Evolutionary conservation across 2,113 vertebrate species (phyloP), one percentile per base, ranked within the genome.

Genomic region (Myiopsitta monachus): DNA sequence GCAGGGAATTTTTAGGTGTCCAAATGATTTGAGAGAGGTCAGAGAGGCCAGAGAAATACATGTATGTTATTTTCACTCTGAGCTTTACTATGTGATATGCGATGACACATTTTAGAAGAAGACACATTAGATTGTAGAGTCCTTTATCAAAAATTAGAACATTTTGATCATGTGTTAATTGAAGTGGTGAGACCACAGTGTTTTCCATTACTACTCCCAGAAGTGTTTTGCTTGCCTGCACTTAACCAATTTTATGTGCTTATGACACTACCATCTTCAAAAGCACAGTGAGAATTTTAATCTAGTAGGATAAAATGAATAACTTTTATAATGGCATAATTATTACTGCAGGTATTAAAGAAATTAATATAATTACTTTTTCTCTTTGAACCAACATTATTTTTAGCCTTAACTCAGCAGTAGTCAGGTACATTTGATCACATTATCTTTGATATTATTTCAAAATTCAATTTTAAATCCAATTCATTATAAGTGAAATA

Each of bases 61-160:
- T 33, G 62, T 8, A 3, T 1, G 6, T 11, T 18, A 2, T 77
- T 91, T 94, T 57, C 63, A 77, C 30, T 69, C 36, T 1, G 1
- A 44, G n/a, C n/a, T 87, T 62, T 86, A 5, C 17, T 33, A 9
- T 12, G 1, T 21, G 16, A 38, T 26, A 39, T 41, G 75, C 62
- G 51, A 47, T 19, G 38, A n/a, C 62, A 2, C 18, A 0, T 77
- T 76, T 54, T 14, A 61, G 39, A 66, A 11, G 64, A 54, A 84
- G 24, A 5, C 8, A 13, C 1, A 0, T 6, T 61, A 13, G 30
- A 52, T 13, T 3, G 0, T 28, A 26, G n/a, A 19, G 44, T 54
- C 18, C 47, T 63, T n/a, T 39, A 21, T 14, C 13, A 5, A n/a
- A 83, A 59, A 7, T 6, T 1, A 3, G 78, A 31, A 44, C 3